Conservation (phyloP, 2,113 vertebrate species). For the Brachypteracias leptosomus region DNA sequence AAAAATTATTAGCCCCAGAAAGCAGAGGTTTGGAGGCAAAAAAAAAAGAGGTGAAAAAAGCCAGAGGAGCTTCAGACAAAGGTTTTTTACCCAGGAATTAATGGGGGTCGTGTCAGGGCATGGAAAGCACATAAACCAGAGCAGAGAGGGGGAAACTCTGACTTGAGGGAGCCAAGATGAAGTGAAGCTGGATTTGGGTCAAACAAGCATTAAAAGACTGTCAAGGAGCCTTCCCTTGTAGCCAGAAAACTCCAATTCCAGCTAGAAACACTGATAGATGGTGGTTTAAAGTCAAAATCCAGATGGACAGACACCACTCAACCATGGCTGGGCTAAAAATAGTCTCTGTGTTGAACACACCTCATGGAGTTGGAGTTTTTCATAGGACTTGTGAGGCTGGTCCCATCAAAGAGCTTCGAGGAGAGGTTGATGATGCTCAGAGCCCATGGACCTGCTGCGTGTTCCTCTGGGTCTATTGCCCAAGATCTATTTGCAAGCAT, state of each 20-base stretch:
- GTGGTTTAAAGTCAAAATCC: background rate
- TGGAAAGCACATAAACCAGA: constrained; percentile 36
- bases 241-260: background rate
- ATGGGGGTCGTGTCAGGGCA: constrained; percentile 74
- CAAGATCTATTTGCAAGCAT: background rate
- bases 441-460: background rate
- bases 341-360: background rate
- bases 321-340: background rate
- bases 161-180: background rate
- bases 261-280: background rate
- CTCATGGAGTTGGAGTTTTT: background rate
- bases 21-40: constrained; percentile 6
- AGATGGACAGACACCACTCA: background rate
- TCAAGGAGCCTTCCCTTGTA: background rate
- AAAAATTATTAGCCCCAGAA: constrained; percentile 58
- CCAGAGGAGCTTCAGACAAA: constrained; percentile 57
- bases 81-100: constrained; percentile 73
- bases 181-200: background rate
- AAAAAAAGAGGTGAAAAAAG: constrained; percentile 27
- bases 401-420: background rate
- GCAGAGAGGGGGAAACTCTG: background rate
- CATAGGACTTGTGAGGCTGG: background rate
- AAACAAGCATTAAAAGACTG: background rate
- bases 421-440: background rate
- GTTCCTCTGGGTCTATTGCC: background rate